Conservation (phyloP, 2,797 vertebrate genomes). For the Parauchenoglanis ngamensis region DNA sequence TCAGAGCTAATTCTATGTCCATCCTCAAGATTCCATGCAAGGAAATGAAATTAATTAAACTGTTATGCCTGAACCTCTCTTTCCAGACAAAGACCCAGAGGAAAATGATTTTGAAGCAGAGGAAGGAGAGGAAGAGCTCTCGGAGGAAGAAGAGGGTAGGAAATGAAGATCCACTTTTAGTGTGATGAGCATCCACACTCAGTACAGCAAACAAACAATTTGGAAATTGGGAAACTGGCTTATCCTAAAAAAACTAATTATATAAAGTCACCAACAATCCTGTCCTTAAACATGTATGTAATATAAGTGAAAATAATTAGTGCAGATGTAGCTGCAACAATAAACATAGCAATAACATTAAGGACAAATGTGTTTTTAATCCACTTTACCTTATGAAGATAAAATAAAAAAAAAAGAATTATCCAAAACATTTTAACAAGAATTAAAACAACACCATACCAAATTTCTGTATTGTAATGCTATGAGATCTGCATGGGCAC, state of each 20-base stretch:
- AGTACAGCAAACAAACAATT: background rate
- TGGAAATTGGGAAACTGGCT: background rate
- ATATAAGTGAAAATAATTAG: conserved; percentile 15
- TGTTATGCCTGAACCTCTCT: conserved; percentile 8
- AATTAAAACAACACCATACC: conserved; percentile 9
- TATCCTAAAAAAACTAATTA: background rate
- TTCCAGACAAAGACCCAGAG: conserved; percentile 73
- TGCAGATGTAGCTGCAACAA: background rate
- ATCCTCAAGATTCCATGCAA: background rate
- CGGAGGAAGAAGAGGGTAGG: conserved; percentile 80
- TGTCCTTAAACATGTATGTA: background rate
- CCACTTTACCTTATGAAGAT: conserved; percentile 3
- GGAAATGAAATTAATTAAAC: background rate
- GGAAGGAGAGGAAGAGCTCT: conserved; percentile 74
- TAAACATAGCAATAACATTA: conserved; percentile 21
- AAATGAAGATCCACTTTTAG: conserved; percentile 26
- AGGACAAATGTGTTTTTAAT: conserved; percentile 2
- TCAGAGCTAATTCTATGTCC: background rate
- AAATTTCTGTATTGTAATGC: background rate
- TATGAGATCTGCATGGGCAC: background rate
- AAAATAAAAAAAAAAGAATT: background rate
- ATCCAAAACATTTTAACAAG: conserved; percentile 17
- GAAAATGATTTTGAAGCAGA: conserved; percentile 71
- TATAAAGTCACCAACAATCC: background rate
- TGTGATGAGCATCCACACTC: background rate